phyloP scores from a whole-genome alignment of 2,113 vertebrate species.

The Cervus canadensis region DNA sequence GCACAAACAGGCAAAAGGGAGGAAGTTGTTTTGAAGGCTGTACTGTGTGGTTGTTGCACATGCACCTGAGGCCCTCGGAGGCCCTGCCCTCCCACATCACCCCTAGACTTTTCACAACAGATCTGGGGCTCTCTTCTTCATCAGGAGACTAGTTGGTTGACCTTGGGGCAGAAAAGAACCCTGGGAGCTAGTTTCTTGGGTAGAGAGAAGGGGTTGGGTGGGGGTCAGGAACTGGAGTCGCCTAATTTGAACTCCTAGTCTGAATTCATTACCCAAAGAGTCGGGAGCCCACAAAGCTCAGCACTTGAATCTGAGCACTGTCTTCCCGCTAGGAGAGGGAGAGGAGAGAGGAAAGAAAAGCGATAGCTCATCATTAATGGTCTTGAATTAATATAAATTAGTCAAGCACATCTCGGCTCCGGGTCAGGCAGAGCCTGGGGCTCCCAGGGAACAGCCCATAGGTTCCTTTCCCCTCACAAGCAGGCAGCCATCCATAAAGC shows the following conservation, averaged over 20 bases:
- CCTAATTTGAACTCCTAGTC: neutral
- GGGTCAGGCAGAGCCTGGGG: constrained; percentile 76
- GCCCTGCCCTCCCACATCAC: neutral
- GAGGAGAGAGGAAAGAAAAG: constrained; percentile 54
- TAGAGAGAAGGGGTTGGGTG: neutral
- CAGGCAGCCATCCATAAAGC: constrained; percentile 77
- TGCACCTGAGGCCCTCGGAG: neutral
- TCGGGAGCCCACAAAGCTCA: neutral
- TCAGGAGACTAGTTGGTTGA: neutral
- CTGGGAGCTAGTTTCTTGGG: neutral
- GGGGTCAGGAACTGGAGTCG: neutral
- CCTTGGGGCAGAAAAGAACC: neutral
- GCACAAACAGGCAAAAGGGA: neutral
- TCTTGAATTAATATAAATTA: constrained; percentile 88
- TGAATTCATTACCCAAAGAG: neutral
- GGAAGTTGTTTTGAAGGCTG: neutral
- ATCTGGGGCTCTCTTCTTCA: neutral
- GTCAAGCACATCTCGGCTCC: constrained; percentile 66
- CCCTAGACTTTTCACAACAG: neutral
- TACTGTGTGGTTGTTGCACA: constrained; percentile 41
- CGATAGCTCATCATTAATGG: constrained; percentile 85
- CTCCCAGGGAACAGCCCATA: constrained; percentile 72
- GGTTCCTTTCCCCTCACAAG: constrained; percentile 77
- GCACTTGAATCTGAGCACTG: constrained; percentile 45
- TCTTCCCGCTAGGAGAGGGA: constrained; percentile 63